A percentile compares a stretch with the other conserved stretches of the same genome.
Conservation (phyloP, 2,113 vertebrate species). For the Aleadryas rufinucha region DNA sequence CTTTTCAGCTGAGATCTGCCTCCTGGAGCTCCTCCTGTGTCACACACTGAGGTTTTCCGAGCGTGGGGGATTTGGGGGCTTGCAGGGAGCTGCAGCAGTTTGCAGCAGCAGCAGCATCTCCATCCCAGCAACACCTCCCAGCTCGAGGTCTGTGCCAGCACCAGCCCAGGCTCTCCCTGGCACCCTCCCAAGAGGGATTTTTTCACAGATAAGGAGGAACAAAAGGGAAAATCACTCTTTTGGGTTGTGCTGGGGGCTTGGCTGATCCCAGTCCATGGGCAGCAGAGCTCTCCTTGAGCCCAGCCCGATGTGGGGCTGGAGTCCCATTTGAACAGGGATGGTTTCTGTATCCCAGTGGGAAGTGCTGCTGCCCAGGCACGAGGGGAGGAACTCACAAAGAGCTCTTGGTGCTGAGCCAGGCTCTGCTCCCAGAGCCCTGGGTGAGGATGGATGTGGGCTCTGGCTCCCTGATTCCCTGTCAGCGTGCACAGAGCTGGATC, state of each 20-base stretch:
- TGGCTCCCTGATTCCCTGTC: not conserved
- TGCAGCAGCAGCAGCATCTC: not conserved
- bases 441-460: not conserved
- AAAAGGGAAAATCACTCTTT: not conserved
- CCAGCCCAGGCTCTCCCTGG: not conserved
- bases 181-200: not conserved
- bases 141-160: not conserved
- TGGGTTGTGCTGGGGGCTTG: not conserved
- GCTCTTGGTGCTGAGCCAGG: not conserved
- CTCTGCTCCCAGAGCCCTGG: not conserved
- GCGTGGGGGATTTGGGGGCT: not conserved
- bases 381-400: not conserved
- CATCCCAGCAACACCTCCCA: not conserved
- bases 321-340: not conserved
- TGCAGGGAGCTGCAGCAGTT: not conserved
- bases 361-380: not conserved
- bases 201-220: not conserved
- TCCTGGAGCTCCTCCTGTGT: not conserved
- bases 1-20: not conserved
- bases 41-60: accelerated
- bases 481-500: not conserved
- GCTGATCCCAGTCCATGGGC: not conserved
- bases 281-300: not conserved
- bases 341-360: not conserved
- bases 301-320: not conserved